phyloP scores from a whole-genome alignment of 2,797 vertebrate species.

The Catharus ustulatus region DNA sequence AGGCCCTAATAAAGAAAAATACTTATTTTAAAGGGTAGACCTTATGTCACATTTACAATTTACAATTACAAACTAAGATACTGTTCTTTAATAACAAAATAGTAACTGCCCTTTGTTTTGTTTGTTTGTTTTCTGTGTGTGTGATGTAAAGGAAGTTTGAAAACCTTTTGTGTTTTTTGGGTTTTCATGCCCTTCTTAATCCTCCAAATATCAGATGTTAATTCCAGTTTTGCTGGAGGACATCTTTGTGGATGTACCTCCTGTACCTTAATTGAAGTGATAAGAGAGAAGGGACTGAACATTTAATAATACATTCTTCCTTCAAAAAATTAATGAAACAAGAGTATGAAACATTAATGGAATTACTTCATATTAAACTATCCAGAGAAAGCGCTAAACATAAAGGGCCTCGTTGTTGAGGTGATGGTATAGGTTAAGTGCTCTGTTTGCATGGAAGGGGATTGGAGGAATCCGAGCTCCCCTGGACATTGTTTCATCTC shows the following conservation, averaged over 20 bases:
- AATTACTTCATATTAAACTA: conserved; percentile 41
- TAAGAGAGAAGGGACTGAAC: conserved; percentile 34
- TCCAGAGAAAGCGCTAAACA: conserved; percentile 26
- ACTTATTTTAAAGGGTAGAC: not conserved
- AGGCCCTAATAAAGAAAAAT: not conserved
- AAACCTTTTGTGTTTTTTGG: not conserved
- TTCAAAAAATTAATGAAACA: conserved; percentile 61
- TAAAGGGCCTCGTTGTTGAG: not conserved
- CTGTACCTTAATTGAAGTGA: conserved; percentile 43
- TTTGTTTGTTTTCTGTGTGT: not conserved
- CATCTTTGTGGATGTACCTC: not conserved
- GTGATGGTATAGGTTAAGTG: not conserved
- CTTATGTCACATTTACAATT: not conserved
- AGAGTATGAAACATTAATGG: conserved; percentile 53
- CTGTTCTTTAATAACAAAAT: not conserved
- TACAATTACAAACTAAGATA: not conserved
- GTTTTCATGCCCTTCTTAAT: not conserved
- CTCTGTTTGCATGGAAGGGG: not conserved
- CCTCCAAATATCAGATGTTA: conserved; percentile 1
- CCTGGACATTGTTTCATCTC: not conserved
- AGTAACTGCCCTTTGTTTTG: not conserved
- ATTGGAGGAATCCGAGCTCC: not conserved
- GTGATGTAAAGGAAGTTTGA: not conserved
- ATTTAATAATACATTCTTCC: conserved; percentile 58
- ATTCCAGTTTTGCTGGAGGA: not conserved